phyloP scores from a whole-genome alignment of 2,888 invertebrate species.

The Protophormia terraenovae region DNA sequence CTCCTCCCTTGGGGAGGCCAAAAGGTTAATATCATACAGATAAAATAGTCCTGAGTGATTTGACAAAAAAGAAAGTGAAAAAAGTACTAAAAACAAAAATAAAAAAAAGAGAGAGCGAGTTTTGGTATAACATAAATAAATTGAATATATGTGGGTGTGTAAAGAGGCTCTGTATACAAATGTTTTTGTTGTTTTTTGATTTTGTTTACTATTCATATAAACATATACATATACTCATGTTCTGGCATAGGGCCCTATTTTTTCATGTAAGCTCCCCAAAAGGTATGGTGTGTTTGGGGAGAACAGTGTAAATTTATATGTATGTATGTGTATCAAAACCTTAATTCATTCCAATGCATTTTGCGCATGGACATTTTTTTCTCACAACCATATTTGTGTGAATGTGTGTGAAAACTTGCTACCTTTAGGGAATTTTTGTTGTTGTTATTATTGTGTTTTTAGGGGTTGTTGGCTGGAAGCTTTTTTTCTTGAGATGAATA shows the following conservation, averaged over 20 bases:
- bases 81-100: neutral
- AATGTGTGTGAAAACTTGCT: conserved; percentile 13
- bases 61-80: conserved; percentile 22
- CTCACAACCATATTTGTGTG: neutral
- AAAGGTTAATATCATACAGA: conserved; percentile 66
- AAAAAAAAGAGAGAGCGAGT: conserved; percentile 31
- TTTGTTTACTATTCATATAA: neutral
- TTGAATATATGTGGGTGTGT: conserved; percentile 10
- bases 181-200: conserved; percentile 32
- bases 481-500: conserved; percentile 14
- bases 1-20: conserved; percentile 70
- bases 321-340: conserved; percentile 4
- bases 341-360: conserved; percentile 66
- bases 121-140: neutral
- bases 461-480: conserved; percentile 67
- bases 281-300: conserved; percentile 60
- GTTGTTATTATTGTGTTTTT: conserved; percentile 21
- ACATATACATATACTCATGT: neutral
- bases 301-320: conserved; percentile 7
- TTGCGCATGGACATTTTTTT: conserved; percentile 69
- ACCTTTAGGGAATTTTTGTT: conserved; percentile 67
- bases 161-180: conserved; percentile 9
- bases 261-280: conserved; percentile 18
- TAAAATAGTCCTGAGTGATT: conserved; percentile 69
- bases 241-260: neutral